Base-by-base conservation (phyloP, 2,888 invertebrate species). In the Pseudococcus viburni region DNA sequence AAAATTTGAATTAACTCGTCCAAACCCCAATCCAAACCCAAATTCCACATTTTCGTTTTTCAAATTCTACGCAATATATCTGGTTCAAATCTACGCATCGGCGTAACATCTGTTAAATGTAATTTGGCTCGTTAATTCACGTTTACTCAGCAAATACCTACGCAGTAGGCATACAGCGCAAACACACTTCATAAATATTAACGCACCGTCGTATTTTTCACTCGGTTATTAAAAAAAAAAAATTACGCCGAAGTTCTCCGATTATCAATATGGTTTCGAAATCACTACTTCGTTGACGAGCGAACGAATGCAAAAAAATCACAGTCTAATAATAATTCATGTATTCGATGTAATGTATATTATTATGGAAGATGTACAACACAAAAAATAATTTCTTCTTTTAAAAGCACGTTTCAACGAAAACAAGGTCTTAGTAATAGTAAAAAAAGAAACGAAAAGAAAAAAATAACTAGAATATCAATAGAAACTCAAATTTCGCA, bases 291-390 rank as follows among this genome's bases (percentile, higher is more conserved):
- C 26, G 1, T 33, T 3, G 26, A 33, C 26, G 26, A 33, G 26
- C 26, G 3, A 1, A 33, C 26, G 26, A 33, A 7, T 51, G 4
- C 11, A 51, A 51, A 17, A 17, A 51, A 51, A 46, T 46, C 46
- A 15, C 51, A 51, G 12, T 51, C 51, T 51, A 17, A 51, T 51
- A 51, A 51, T 51, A 5, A 59, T 59, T 59, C 19, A 59, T 59
- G 59, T 59, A 59, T 59, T 59, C 19, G n/a, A 59, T 59, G 59
- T n/a, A 59, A 59, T 59, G 59, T 8, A 59, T 5, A 5, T 19
- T 59, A 59, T 59, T 59, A 59, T 59, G 59, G n/a, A 59, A 59
- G 59, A 59, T n/a, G 59, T 19, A 59, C 59, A 59, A 19, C 19
- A 59, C 9, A 19, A 59, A 19, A 59, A 8, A 59, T 7, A 59